Percentiles rank a stretch among this genome's conserved stretches.
Evolutionary conservation across 2,797 vertebrate genomes (phyloP).

Genomic region (Xerus rutilus): DNA sequence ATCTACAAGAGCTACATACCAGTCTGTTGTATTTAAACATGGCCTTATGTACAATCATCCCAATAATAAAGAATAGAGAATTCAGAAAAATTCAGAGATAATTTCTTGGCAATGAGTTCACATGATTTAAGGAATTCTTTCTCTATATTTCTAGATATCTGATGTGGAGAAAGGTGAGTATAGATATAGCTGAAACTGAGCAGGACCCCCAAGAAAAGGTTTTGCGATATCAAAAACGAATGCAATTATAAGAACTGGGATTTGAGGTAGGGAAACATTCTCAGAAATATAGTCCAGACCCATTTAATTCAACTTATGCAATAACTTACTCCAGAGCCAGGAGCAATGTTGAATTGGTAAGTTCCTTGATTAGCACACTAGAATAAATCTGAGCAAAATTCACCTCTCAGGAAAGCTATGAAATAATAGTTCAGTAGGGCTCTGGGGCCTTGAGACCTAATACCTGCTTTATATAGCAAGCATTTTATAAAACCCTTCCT

Average conservation of each 20-base stretch:
- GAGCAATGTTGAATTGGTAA: neutral
- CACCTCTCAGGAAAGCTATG: neutral
- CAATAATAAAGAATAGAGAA: neutral
- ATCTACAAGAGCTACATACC: neutral
- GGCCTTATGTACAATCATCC: neutral
- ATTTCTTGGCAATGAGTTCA: neutral
- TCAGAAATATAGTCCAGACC: neutral
- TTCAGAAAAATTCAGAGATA: neutral
- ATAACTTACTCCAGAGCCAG: neutral
- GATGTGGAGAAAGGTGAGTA: neutral
- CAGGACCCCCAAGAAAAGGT: neutral
- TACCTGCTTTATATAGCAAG: neutral
- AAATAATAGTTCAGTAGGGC: fast-evolving
- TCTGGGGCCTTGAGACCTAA: neutral
- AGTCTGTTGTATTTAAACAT: neutral
- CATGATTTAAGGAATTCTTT: neutral
- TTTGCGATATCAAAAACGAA: neutral
- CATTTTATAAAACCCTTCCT: neutral
- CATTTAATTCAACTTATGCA: neutral
- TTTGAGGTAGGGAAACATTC: neutral
- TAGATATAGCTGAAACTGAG: neutral
- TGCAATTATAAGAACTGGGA: neutral
- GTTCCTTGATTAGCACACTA: neutral
- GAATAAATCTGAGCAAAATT: neutral
- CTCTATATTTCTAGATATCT: neutral